These are phyloP conservation scores for Spodoptera litura DNA, from an alignment of 1,140 invertebrate species.

Conservation along the genomic window DNA sequence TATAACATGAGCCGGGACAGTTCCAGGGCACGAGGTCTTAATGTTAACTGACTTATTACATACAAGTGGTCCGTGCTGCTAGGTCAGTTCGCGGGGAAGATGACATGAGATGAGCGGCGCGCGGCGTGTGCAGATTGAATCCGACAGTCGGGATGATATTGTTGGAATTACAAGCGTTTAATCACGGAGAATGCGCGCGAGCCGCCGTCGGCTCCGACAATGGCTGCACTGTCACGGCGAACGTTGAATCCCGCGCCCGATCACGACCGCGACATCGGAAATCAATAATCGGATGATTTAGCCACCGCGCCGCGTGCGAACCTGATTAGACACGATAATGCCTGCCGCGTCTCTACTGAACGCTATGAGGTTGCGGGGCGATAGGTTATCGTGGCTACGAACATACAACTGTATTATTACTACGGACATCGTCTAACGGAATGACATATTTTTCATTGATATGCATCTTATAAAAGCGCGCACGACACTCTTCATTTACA, in stretches of 20 bases:
- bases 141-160: constrained; percentile 78
- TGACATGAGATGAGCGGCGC: constrained; percentile 67
- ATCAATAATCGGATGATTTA: constrained; percentile 86
- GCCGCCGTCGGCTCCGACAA: constrained; percentile 72
- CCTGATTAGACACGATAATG: constrained; percentile 84
- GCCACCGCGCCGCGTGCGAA: constrained; percentile 84
- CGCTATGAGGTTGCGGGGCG: constrained; percentile 61
- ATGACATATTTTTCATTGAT: constrained; percentile 76
- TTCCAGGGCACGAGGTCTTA: constrained; percentile 51
- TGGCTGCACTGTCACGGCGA: constrained; percentile 80
- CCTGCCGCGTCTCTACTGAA: constrained; percentile 67
- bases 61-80: constrained; percentile 45
- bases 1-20: constrained; percentile 37
- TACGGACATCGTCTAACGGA: constrained; percentile 68
- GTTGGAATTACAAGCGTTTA: constrained; percentile 84
- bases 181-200: constrained; percentile 77
- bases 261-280: constrained; percentile 85
- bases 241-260: constrained; percentile 74
- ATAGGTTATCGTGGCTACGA: constrained; percentile 77
- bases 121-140: constrained; percentile 76
- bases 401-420: constrained; percentile 74
- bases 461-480: constrained; percentile 70
- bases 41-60: constrained; percentile 51
- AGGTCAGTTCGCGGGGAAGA: constrained; percentile 54
- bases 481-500: constrained; percentile 67